A percentile compares a stretch with the other conserved stretches of the same genome.
Conservation (phyloP, 2,888 invertebrate genomes). For the Catocala nupta region DNA sequence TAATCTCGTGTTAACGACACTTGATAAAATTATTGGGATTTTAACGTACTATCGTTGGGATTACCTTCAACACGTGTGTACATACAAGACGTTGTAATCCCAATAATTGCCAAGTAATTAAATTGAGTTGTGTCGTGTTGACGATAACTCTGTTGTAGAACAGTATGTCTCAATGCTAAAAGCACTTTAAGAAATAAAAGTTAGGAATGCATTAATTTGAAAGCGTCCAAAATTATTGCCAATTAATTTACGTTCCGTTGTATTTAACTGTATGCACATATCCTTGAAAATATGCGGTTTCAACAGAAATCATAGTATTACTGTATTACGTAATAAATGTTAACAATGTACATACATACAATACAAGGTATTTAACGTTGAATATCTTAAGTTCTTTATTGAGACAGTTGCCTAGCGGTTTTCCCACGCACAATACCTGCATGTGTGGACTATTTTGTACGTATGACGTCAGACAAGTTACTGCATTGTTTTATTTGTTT, state of each 20-base stretch:
- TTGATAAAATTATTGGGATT: slow-evolving; percentile 2
- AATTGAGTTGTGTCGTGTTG: too few species aligned
- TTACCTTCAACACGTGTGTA: too few species aligned
- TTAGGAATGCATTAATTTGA: too few species aligned
- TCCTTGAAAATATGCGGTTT: slow-evolving; percentile 41
- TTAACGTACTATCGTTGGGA: too few species aligned
- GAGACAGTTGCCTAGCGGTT: slow-evolving; percentile 46
- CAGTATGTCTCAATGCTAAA: too few species aligned
- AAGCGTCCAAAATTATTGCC: too few species aligned
- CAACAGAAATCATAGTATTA: slow-evolving; percentile 31
- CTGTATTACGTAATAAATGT: slow-evolving; percentile 35
- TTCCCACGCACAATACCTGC: slow-evolving; percentile 73
- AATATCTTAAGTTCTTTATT: slow-evolving; percentile 35
- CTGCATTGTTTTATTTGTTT: slow-evolving; percentile 67
- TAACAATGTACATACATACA: slow-evolving; percentile 32
- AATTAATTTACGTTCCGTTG: slow-evolving; percentile 12
- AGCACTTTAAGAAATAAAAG: too few species aligned
- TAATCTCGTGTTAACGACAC: not conserved
- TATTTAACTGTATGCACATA: slow-evolving; percentile 11
- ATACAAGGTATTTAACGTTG: slow-evolving; percentile 20
- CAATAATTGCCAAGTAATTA: too few species aligned
- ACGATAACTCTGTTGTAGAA: too few species aligned
- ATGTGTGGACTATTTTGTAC: slow-evolving; percentile 66
- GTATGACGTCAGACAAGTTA: slow-evolving; percentile 61
- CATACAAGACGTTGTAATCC: too few species aligned